Evolutionary conservation across 2,888 invertebrate genomes (phyloP).

Genomic region (Lymantria monacha): DNA sequence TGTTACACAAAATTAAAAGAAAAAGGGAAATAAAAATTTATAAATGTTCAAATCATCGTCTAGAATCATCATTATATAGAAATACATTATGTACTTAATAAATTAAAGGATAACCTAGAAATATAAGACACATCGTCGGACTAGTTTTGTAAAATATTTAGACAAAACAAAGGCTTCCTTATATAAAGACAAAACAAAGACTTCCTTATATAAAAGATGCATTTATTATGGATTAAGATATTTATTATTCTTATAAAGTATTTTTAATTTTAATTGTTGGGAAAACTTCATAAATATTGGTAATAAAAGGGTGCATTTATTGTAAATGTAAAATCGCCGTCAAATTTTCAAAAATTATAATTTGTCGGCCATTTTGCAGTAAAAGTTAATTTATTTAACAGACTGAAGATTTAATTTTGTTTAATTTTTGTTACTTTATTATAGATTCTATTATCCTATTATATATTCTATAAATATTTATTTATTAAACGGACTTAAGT

Average conservation of each 20-base stretch:
- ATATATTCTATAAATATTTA: constrained; percentile 44
- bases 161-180: too few relatives aligned
- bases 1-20: too few relatives aligned
- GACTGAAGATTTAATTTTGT: constrained; percentile 67
- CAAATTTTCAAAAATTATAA: constrained; percentile 38
- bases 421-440: constrained; percentile 45
- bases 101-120: too few relatives aligned
- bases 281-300: constrained; percentile 23
- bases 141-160: too few relatives aligned
- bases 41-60: too few relatives aligned
- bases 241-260: constrained; percentile 5
- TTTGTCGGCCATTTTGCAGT: constrained; percentile 69
- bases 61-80: too few relatives aligned
- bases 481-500: constrained; percentile 31
- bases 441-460: neutral
- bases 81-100: too few relatives aligned
- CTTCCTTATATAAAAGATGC: neutral
- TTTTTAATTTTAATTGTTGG: constrained; percentile 7
- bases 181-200: too few relatives aligned
- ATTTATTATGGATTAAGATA: constrained; percentile 10
- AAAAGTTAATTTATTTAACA: constrained; percentile 33
- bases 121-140: too few relatives aligned
- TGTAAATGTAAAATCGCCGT: constrained; percentile 65
- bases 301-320: constrained; percentile 40
- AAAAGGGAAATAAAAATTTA: too few relatives aligned